These are phyloP conservation scores for Sarcophaga caerulescens DNA, from an alignment of 2,888 invertebrate species.

Conservation along the genomic window DNA sequence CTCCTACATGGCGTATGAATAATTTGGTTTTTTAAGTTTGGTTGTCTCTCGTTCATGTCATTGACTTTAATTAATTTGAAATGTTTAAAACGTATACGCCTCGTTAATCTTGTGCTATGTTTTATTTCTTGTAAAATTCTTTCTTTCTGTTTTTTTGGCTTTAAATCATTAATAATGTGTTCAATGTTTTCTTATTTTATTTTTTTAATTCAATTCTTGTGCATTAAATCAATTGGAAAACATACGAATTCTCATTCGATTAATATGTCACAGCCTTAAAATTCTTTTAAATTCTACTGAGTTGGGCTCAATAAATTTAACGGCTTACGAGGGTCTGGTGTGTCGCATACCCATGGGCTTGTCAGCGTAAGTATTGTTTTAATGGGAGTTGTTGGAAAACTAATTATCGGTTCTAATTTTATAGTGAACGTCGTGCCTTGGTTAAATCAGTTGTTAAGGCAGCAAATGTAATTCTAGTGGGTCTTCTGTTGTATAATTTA, in stretches of 20 bases:
- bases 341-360: slow-evolving; percentile 59
- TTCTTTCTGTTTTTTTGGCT: neutral
- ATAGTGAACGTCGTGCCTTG: slow-evolving; percentile 75
- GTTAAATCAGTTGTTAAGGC: slow-evolving; percentile 76
- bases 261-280: slow-evolving; percentile 23
- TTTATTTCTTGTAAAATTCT: neutral
- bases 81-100: slow-evolving; percentile 21
- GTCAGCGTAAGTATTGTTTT: slow-evolving; percentile 58
- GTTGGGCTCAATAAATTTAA: slow-evolving; percentile 25
- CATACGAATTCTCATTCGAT: neutral
- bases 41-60: slow-evolving; percentile 3
- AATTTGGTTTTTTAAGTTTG: too few relatives aligned
- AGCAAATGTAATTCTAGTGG: slow-evolving; percentile 77
- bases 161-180: slow-evolving; percentile 32
- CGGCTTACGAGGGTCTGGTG: slow-evolving; percentile 50
- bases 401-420: slow-evolving; percentile 27
- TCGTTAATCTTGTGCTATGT: neutral
- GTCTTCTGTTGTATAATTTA: slow-evolving; percentile 77
- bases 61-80: slow-evolving; percentile 29
- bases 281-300: slow-evolving; percentile 42
- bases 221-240: neutral
- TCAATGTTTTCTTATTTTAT: neutral
- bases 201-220: neutral
- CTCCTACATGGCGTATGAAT: too few relatives aligned
- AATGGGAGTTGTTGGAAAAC: neutral